A percentile compares a stretch with the other conserved stretches of the same genome.
Evolutionary conservation across 2,888 invertebrate genomes (phyloP).

Genomic region (Scelioninae gen. 1): DNA sequence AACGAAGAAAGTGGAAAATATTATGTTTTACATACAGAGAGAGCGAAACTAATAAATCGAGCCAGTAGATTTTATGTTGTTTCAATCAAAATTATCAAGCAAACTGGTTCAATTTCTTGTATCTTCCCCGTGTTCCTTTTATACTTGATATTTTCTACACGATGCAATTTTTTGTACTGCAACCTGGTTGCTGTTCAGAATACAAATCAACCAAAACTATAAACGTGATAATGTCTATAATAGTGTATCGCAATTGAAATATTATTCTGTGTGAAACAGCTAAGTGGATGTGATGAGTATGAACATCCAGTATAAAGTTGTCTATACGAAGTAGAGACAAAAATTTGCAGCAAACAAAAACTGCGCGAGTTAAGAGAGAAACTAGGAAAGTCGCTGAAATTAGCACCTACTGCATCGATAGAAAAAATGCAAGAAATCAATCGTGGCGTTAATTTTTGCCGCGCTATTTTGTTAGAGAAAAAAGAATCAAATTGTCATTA

Average conservation of each 20-base stretch:
- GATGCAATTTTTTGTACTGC: not conserved
- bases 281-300: not conserved
- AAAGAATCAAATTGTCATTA: conserved; percentile 25
- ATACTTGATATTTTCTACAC: not conserved
- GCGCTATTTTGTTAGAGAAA: not conserved
- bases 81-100: conserved; percentile 20
- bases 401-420: not conserved
- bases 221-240: no score
- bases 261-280: not conserved
- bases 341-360: not conserved
- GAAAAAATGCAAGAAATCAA: not conserved
- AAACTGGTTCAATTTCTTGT: conserved; percentile 5
- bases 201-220: not conserved
- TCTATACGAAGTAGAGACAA: not conserved
- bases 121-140: conserved; percentile 15
- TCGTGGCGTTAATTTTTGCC: conserved; percentile 3
- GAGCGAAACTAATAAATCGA: conserved; percentile 35
- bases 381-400: conserved; percentile 10
- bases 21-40: conserved; percentile 9
- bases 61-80: conserved; percentile 18
- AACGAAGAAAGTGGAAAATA: conserved; percentile 15
- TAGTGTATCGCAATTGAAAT: not conserved
- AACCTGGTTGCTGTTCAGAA: not conserved
- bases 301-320: not conserved
- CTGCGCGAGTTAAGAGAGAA: not conserved